Evolutionary conservation across 2,888 invertebrate species (phyloP), one percentile per base, ranked within the genome.

Genomic region (Nemotelus nigrinus): DNA sequence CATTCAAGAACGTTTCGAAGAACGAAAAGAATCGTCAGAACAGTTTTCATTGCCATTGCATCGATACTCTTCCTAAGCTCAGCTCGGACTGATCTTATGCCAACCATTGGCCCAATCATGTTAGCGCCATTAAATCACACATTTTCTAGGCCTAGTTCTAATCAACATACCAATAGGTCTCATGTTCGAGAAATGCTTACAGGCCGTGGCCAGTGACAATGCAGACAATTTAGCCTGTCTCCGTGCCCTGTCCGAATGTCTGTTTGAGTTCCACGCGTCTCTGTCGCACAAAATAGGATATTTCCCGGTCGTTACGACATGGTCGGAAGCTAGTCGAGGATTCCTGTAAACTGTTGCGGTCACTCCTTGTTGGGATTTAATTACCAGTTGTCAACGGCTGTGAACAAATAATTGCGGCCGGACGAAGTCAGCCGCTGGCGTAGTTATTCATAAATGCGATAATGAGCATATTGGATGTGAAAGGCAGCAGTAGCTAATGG

Each of bases 121-220:
- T 47, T 48, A 60, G 74, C 74, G 63, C 60, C 63, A 74, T 55
- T 74, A 63, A 60, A 74, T 74, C 72, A 70, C 70, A 70, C 70
- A 53, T 43, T 70, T 47, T 4, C 70, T 55, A 70, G 74, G 74
- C 74, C 74, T 74, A 74, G 7, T 60, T 74, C 74, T 74, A 74
- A 74, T 74, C 74, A 74, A 74, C 74, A 74, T 74, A 74, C 74
- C 74, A 60, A 57, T 47, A 68, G n/a, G 55, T 55, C 53, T 70
- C 10, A 55, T 70, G 70, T 70, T 70, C 43, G 39, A 65, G 47
- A 6, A 45, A 7, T 7, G 25, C 45, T 10, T 45, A 39, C 68
- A 41, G 47, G 47, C 47, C 45, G 8, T 57, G 47, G 39, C 45
- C 50, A 48, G 63, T 60, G 63, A 60, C 60, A 50, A 25, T 39